Evolutionary conservation across 2,888 invertebrate genomes (phyloP).

Genomic region (Himalopsyche anomala): DNA sequence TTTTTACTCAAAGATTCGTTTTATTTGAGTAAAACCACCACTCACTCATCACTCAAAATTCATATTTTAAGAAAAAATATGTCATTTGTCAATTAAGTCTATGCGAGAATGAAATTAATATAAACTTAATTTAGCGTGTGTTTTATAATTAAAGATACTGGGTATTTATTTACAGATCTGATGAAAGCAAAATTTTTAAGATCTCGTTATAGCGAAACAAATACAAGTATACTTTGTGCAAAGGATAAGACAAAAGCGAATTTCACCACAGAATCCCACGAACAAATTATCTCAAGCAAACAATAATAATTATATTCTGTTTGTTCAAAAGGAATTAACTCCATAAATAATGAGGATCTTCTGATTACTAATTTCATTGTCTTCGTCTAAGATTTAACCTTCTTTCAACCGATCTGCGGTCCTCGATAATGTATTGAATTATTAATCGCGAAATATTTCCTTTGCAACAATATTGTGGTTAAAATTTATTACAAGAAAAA

Average conservation of each 20-base stretch:
- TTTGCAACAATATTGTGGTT: not conserved
- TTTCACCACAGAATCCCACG: constrained; percentile 6
- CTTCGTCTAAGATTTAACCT: not conserved
- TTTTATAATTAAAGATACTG: not conserved
- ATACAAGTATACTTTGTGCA: constrained; percentile 1
- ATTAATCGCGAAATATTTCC: too few relatives aligned
- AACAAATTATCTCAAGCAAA: constrained; percentile 25
- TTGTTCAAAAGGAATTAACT: constrained; percentile 40
- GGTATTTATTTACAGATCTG: not conserved
- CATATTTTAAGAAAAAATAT: too few relatives aligned
- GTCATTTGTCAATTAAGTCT: too few relatives aligned
- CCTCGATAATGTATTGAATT: constrained; percentile 1
- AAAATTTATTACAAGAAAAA: not conserved
- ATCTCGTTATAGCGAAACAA: not conserved
- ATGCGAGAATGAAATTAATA: too few relatives aligned
- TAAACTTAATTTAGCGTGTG: too few relatives aligned
- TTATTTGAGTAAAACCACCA: too few relatives aligned
- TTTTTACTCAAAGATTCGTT: too few relatives aligned
- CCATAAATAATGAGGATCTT: constrained; percentile 9
- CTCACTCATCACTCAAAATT: too few relatives aligned
- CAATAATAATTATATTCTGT: constrained; percentile 35
- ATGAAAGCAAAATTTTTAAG: not conserved
- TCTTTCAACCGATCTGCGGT: not conserved
- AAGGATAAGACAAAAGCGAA: constrained; percentile 27
- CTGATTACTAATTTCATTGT: constrained; percentile 38